Evolutionary conservation across 2,113 vertebrate genomes (phyloP).

Genomic region (Zosterops borbonicus): DNA sequence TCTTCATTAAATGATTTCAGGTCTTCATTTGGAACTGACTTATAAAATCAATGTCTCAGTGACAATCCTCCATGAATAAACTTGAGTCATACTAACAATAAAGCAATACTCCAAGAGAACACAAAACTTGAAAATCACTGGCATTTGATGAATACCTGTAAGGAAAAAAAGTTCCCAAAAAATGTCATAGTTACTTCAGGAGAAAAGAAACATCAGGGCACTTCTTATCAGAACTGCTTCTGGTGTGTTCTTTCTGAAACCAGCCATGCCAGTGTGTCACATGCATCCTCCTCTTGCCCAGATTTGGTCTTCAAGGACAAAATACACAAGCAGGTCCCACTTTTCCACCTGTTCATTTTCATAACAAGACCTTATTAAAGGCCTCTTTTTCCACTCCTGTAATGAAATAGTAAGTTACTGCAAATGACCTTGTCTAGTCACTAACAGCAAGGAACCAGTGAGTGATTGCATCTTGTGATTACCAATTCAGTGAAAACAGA

Average conservation of each 20-base stretch:
- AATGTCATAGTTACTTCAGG: neutral
- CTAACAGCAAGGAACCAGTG: neutral
- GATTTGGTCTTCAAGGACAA: neutral
- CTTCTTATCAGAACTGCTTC: neutral
- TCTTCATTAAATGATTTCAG: neutral
- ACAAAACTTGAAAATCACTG: neutral
- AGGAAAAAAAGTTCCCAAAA: neutral
- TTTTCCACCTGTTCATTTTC: conserved; percentile 16
- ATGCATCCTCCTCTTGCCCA: neutral
- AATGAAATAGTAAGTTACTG: neutral
- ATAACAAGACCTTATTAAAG: neutral
- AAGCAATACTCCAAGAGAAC: neutral
- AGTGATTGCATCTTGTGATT: neutral
- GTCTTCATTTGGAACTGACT: neutral
- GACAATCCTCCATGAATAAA: neutral
- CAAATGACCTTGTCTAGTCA: neutral
- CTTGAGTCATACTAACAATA: neutral
- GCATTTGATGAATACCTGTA: neutral
- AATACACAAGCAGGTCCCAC: neutral
- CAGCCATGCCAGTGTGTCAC: neutral
- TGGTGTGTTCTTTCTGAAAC: neutral
- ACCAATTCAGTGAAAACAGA: neutral
- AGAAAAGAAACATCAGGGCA: neutral
- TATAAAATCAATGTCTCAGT: neutral
- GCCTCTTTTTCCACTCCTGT: neutral